Percentiles rank a stretch among this genome's conserved stretches.
Conservation (phyloP, 1,140 invertebrate species). For the Ceratitis capitata region DNA sequence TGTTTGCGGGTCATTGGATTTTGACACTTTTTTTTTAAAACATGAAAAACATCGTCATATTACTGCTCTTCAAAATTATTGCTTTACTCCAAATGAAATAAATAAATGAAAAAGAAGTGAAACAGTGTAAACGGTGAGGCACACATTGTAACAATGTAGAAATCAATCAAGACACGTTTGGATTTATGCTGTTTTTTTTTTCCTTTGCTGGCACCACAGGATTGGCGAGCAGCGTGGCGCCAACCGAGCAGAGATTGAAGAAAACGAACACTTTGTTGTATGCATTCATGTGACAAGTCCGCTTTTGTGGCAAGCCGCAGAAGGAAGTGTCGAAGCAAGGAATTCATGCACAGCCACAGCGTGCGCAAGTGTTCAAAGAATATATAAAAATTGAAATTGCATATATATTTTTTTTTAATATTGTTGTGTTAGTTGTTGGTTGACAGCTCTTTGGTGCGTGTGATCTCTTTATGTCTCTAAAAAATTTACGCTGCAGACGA, state of each 20-base stretch:
- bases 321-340: not conserved
- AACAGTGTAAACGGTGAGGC: too few species aligned
- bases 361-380: not conserved
- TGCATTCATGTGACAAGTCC: not conserved
- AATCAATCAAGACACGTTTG: slow-evolving; percentile 26
- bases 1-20: too few species aligned
- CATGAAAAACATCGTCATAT: not conserved
- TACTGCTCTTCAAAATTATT: not conserved
- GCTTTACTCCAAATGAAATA: not conserved
- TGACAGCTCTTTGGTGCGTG: not conserved
- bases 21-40: too few species aligned
- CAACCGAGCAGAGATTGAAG: not conserved
- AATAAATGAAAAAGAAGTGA: too few species aligned
- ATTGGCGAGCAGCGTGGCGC: slow-evolving; percentile 12
- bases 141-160: not conserved
- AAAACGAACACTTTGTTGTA: not conserved
- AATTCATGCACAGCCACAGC: not conserved
- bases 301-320: not conserved
- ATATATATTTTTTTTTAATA: not conserved
- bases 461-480: not conserved
- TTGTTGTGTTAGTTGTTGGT: too few species aligned
- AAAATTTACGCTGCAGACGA: not conserved
- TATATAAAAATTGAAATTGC: not conserved
- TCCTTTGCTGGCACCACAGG: not conserved
- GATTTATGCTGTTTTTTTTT: not conserved